Conservation (phyloP, 2,113 vertebrate genomes). For the Scortum barcoo region DNA sequence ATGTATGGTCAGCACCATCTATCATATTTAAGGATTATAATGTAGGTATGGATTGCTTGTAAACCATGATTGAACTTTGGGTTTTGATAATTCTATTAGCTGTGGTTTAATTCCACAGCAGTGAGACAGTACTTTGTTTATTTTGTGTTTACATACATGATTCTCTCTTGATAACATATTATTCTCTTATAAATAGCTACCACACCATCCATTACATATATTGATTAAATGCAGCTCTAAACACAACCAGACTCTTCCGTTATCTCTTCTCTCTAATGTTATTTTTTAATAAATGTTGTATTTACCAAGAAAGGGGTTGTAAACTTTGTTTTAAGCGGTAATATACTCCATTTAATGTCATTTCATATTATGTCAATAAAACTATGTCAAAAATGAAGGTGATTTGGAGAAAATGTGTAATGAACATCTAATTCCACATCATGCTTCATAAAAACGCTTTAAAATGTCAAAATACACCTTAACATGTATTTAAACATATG, state of each 20-base stretch:
- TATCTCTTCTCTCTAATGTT: neutral
- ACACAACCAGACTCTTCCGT: neutral
- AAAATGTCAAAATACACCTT: neutral
- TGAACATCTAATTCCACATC: neutral
- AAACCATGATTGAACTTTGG: neutral
- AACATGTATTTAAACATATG: constrained; percentile 5
- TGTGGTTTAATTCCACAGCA: neutral
- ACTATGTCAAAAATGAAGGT: neutral
- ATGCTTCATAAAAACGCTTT: neutral
- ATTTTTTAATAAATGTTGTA: neutral
- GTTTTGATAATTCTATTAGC: neutral
- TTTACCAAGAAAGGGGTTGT: neutral
- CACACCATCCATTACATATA: neutral
- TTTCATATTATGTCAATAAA: neutral
- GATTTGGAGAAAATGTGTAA: neutral
- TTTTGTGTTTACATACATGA: neutral
- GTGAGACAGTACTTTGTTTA: neutral
- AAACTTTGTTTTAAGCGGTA: neutral
- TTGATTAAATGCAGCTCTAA: neutral
- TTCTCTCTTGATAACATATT: neutral
- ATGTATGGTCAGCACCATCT: neutral
- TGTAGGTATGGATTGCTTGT: neutral
- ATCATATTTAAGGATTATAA: neutral
- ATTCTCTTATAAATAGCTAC: no score
- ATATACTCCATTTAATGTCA: neutral